phyloP scores from a whole-genome alignment of 2,797 vertebrate genomes.

The Zonotrichia albicollis region DNA sequence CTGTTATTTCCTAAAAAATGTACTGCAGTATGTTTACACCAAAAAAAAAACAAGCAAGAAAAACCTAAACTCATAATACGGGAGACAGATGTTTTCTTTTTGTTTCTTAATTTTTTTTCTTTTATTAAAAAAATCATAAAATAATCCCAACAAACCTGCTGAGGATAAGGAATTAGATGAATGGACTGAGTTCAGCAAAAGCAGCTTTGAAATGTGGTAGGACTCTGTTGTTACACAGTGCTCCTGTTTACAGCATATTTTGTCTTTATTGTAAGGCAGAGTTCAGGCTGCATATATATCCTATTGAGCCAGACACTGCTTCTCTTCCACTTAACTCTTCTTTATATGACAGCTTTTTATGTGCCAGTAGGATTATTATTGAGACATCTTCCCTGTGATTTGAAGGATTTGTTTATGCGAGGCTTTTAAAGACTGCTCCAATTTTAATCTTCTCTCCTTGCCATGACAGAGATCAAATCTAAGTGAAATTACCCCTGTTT shows the following conservation, averaged over 20 bases:
- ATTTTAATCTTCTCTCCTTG: neutral
- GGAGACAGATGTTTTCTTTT: neutral
- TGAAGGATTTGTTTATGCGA: constrained; percentile 16
- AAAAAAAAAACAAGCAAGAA: constrained; percentile 2
- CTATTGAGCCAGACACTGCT: neutral
- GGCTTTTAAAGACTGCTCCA: neutral
- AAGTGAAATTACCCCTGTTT: neutral
- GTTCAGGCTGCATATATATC: constrained; percentile 43
- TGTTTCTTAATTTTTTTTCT: neutral
- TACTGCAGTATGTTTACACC: neutral
- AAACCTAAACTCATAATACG: neutral
- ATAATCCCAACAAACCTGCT: neutral
- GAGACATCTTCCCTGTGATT: neutral
- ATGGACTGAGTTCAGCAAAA: constrained; percentile 49
- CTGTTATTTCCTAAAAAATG: neutral
- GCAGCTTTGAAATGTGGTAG: constrained; percentile 43
- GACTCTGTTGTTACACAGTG: constrained; percentile 16
- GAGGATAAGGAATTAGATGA: constrained; percentile 54
- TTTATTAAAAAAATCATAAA: constrained; percentile 4
- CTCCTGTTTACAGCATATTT: constrained; percentile 32
- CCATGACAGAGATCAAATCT: neutral
- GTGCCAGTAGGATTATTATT: constrained; percentile 13
- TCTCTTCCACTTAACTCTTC: constrained; percentile 35
- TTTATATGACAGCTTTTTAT: constrained; percentile 16
- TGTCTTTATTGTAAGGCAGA: constrained; percentile 46